phyloP scores from a whole-genome alignment of 2,113 vertebrate species.

The Lophochroa leadbeateri region DNA sequence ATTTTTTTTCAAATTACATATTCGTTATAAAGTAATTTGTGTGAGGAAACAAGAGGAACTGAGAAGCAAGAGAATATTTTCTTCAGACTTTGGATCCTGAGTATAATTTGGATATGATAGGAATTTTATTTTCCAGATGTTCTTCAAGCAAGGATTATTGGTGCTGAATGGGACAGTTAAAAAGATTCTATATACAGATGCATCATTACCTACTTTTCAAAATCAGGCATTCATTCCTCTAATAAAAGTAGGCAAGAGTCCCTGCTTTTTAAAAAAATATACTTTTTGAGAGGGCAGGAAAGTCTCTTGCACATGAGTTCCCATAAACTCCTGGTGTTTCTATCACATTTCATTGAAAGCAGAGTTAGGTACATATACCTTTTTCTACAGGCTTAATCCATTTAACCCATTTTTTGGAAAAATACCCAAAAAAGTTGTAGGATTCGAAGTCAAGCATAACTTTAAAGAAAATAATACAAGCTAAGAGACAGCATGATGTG shows the following conservation, averaged over 20 bases:
- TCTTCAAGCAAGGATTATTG: conserved; percentile 43
- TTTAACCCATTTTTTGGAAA: background rate
- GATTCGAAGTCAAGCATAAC: background rate
- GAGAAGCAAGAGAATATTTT: conserved; percentile 22
- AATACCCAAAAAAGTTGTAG: background rate
- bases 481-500: background rate
- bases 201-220: background rate
- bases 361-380: background rate
- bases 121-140: background rate
- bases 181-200: background rate
- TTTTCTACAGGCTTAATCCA: background rate
- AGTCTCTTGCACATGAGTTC: background rate
- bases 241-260: background rate
- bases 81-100: conserved; percentile 9
- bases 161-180: background rate
- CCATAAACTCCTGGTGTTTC: background rate
- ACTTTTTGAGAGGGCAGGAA: background rate
- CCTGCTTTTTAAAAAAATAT: background rate
- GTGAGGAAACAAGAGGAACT: background rate
- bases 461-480: background rate
- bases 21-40: background rate
- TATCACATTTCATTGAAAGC: background rate
- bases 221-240: background rate
- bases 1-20: background rate
- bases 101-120: conserved; percentile 6